Percentiles rank a stretch among this genome's conserved stretches.
These are phyloP conservation scores for Procavia capensis DNA, from an alignment of 2,113 vertebrate species.

Conservation along the genomic window DNA sequence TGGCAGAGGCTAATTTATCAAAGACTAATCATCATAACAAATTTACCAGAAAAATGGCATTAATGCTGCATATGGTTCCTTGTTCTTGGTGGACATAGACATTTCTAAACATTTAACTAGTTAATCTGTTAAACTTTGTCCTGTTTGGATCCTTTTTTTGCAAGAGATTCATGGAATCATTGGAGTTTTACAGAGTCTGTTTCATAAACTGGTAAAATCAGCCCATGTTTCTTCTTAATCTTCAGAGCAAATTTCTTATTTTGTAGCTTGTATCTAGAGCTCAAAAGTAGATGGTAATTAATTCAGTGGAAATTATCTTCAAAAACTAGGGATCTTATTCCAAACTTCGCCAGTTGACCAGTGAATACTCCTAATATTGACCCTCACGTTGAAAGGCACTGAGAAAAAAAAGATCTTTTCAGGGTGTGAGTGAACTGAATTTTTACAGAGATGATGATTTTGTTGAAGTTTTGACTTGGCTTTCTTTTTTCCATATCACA, in stretches of 20 bases:
- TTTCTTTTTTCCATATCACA: conserved; percentile 83
- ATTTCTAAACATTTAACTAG: conserved; percentile 68
- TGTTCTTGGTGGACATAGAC: conserved; percentile 69
- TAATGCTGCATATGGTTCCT: conserved; percentile 68
- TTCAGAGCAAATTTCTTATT: conserved; percentile 49
- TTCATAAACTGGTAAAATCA: conserved; percentile 58
- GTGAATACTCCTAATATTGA: background rate
- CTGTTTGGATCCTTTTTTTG: conserved; percentile 49
- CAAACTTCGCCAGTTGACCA: conserved; percentile 65
- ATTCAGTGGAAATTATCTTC: conserved; percentile 63
- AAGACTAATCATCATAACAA: conserved; percentile 61
- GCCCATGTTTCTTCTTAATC: conserved; percentile 58
- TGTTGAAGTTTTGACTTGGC: background rate
- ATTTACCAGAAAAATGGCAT: conserved; percentile 84
- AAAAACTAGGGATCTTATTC: background rate
- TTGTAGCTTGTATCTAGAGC: conserved; percentile 57
- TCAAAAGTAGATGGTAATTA: conserved; percentile 79
- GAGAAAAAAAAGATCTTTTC: conserved; percentile 24
- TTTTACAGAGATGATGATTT: conserved; percentile 51
- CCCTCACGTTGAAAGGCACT: background rate
- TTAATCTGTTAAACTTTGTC: conserved; percentile 74
- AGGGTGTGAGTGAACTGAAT: conserved; percentile 27
- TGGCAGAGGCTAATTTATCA: conserved; percentile 62
- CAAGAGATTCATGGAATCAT: conserved; percentile 37
- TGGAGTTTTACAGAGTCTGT: conserved; percentile 49